These are phyloP conservation scores for Gonioctena quinquepunctata DNA, from an alignment of 1,140 invertebrate genomes.

Conservation along the genomic window DNA sequence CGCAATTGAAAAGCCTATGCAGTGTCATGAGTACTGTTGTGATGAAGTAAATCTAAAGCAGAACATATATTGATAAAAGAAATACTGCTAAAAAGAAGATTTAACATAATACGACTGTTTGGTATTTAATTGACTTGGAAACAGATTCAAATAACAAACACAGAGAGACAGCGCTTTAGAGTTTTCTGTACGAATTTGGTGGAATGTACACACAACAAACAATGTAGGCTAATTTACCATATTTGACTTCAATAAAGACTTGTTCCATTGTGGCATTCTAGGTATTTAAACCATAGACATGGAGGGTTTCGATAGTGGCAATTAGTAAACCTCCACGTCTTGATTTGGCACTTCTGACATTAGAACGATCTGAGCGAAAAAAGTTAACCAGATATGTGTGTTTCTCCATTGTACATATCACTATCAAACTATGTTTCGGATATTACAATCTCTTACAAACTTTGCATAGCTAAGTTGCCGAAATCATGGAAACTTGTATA, in stretches of 20 bases:
- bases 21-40: not conserved
- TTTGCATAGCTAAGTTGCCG: not conserved
- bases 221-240: not conserved
- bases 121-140: no score
- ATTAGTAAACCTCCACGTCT: not conserved
- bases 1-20: no score
- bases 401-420: not conserved
- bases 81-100: not conserved
- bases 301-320: not conserved
- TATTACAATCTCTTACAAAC: not conserved
- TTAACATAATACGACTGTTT: no score
- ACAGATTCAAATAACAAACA: not conserved
- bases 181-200: not conserved
- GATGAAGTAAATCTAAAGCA: not conserved
- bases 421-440: not conserved
- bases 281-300: not conserved
- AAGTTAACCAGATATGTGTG: not conserved
- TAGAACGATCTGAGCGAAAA: not conserved
- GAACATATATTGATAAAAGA: not conserved
- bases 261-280: not conserved
- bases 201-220: not conserved
- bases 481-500: not conserved
- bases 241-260: not conserved
- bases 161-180: not conserved
- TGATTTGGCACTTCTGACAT: not conserved